These are phyloP conservation scores for Orthonevra nobilis DNA, from an alignment of 2,888 invertebrate genomes.

Conservation along the genomic window DNA sequence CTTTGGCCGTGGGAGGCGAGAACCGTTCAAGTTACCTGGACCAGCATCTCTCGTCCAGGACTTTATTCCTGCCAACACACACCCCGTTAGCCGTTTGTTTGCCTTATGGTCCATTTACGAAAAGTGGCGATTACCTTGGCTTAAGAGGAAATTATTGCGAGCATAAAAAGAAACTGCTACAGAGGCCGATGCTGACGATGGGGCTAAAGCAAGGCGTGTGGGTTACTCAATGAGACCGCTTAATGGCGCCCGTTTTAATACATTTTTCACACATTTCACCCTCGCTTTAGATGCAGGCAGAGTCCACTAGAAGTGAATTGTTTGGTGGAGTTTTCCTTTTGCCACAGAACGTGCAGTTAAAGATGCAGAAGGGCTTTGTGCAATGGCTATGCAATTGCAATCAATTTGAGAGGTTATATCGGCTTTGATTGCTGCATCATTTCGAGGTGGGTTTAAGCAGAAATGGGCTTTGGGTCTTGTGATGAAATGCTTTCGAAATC, in stretches of 20 bases:
- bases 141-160: conserved; percentile 77
- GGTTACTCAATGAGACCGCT: conserved; percentile 61
- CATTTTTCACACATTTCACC: conserved; percentile 51
- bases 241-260: conserved; percentile 61
- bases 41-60: no score
- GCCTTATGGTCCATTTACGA: conserved; percentile 77
- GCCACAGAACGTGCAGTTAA: background rate
- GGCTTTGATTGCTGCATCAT: no score
- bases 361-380: background rate
- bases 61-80: no score
- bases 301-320: background rate
- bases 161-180: conserved; percentile 58
- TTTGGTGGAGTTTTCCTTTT: background rate
- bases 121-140: conserved; percentile 78
- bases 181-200: no score
- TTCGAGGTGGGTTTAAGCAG: no score
- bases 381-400: conserved; percentile 12
- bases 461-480: no score
- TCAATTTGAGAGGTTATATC: no score
- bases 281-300: background rate
- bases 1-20: conserved; percentile 5
- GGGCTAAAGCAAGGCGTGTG: conserved; percentile 24
- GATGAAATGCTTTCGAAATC: no score
- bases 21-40: no score
- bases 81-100: conserved; percentile 44